Base-by-base conservation (phyloP, 1,140 invertebrate species). In the Sweltsa coloradensis region DNA sequence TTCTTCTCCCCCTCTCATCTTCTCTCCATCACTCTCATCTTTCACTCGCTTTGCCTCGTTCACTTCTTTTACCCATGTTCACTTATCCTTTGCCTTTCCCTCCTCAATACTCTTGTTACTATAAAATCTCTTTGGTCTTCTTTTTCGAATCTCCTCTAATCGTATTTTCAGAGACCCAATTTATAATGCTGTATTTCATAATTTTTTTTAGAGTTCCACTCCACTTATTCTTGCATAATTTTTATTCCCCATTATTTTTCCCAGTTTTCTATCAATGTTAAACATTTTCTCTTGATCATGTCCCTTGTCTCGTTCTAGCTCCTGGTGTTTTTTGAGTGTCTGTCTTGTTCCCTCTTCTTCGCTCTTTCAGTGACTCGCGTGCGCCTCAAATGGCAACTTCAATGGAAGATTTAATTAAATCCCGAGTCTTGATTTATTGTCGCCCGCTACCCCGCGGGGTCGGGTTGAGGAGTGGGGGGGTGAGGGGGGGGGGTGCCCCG, bases 331-430 rank as follows among this genome's bases (percentile, higher is more conserved):
- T 4, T 14, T 4, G 14, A n/a, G 5, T 25, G 41, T n/a, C 16
- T 16, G 14, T 19, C 34, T 36, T 19, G 21, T 36, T 16, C 34
- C 34, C 34, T 19, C 21, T 36, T 36, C 41, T 11, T 6, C 41
- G 21, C 25, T 13, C 19, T 13, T 13, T 16, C 13, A 5, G 22
- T 25, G 23, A 3, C 41, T 13, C 18, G 3, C 39, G 26, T 42
- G 22, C 48, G 49, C 51, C 41, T 52, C 31, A 52, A 52, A 52
- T 52, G 51, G 47, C 51, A 52, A 45, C 51, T 52, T 52, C 51
- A 52, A 52, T 52, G 51, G 51, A 52, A 52, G 51, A 52, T 52
- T 52, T 52, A 52, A 52, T 52, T 52, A 52, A 52, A 52, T 52
- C 45, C 19, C 47, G 3, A 47, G 41, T 43, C 51, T 52, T 52